Evolutionary conservation across 2,797 vertebrate species (phyloP).

Genomic region (Sebastes baramenuke): DNA sequence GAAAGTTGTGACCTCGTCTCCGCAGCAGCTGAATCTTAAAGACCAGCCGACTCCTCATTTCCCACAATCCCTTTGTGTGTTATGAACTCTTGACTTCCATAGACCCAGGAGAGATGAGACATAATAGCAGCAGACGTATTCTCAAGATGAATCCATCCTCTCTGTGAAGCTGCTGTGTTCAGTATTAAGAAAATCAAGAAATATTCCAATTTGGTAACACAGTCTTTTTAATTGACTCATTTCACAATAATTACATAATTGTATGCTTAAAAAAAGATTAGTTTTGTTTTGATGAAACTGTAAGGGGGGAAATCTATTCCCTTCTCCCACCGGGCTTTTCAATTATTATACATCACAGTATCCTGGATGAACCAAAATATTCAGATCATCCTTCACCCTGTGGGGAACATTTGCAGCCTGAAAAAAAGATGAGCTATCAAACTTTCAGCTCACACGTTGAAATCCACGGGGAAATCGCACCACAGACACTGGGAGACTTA

Average conservation of each 20-base stretch:
- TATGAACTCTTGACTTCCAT: constrained; percentile 32
- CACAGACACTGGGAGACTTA: constrained; percentile 1
- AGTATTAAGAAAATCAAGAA: background rate
- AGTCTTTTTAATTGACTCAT: background rate
- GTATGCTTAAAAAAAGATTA: background rate
- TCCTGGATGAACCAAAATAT: background rate
- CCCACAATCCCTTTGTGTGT: constrained; percentile 61
- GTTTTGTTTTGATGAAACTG: background rate
- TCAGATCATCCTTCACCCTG: background rate
- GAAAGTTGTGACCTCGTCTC: constrained; percentile 48
- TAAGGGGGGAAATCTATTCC: background rate
- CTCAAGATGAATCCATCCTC: background rate
- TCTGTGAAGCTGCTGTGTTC: background rate
- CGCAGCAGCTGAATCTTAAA: constrained; percentile 14
- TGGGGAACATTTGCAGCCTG: background rate
- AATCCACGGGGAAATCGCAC: background rate
- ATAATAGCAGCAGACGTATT: background rate
- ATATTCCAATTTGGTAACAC: background rate
- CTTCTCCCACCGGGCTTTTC: background rate
- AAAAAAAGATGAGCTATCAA: background rate
- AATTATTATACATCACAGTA: background rate
- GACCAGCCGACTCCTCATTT: constrained; percentile 44
- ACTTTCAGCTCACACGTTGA: constrained; percentile 4
- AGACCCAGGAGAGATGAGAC: constrained; percentile 52
- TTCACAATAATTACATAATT: background rate